A percentile compares a stretch with the other conserved stretches of the same genome.
phyloP scores from a whole-genome alignment of 2,797 vertebrate genomes.

The Erpetoichthys calabaricus region DNA sequence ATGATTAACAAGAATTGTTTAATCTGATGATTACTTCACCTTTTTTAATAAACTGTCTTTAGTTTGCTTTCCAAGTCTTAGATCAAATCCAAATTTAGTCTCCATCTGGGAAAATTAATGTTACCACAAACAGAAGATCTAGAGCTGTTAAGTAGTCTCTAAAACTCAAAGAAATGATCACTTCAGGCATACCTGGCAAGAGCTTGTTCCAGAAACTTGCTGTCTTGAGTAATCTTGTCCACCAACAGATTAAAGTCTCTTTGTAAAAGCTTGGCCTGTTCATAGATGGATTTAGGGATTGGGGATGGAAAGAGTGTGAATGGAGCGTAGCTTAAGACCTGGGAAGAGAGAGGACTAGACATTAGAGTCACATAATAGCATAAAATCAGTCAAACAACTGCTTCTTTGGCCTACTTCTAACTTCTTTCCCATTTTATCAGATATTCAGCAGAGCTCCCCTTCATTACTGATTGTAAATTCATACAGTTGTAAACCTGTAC shows the following conservation, averaged over 20 bases:
- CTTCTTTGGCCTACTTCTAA: background rate
- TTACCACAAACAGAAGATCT: too few relatives aligned
- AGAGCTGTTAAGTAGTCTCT: too few relatives aligned
- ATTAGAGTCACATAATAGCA: background rate
- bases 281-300: slow-evolving; percentile 40
- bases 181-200: slow-evolving; percentile 43
- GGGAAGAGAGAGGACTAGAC: slow-evolving; percentile 3
- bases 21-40: too few relatives aligned
- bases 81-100: too few relatives aligned
- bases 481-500: too few relatives aligned
- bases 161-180: too few relatives aligned
- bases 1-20: too few relatives aligned
- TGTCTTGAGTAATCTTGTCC: slow-evolving; percentile 51
- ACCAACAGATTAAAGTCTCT: slow-evolving; percentile 55
- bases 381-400: too few relatives aligned
- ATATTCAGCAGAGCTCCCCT: background rate
- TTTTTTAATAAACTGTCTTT: too few relatives aligned
- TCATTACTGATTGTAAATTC: too few relatives aligned
- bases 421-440: background rate
- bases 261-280: slow-evolving; percentile 50
- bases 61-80: too few relatives aligned
- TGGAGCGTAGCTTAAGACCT: slow-evolving; percentile 54
- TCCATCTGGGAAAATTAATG: too few relatives aligned
- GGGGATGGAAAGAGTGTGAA: slow-evolving; percentile 49
- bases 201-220: slow-evolving; percentile 43